Percentiles rank a stretch among this genome's conserved stretches.
Conservation (phyloP, 2,113 vertebrate species). For the Pygoscelis antarcticus region DNA sequence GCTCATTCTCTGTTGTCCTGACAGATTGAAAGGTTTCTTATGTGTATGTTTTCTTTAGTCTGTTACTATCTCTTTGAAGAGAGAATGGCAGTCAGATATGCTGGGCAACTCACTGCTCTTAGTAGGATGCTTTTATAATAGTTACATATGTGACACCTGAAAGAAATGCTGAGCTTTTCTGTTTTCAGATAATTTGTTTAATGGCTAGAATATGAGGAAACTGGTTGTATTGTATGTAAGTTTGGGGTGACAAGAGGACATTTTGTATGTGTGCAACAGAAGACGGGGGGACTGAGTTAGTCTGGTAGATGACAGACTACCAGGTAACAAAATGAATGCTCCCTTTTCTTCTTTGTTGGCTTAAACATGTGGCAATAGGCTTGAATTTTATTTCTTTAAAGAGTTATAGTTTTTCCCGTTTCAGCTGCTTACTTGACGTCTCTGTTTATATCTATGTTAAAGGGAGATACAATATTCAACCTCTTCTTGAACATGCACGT, state of each 20-base stretch:
- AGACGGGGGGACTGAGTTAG: accelerated
- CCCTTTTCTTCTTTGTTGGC: background rate
- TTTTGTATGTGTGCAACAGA: background rate
- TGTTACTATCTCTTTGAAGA: background rate
- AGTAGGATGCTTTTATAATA: background rate
- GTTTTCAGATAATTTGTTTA: background rate
- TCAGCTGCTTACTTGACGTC: background rate
- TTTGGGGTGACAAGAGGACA: background rate
- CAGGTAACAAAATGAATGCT: background rate
- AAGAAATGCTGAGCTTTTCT: background rate
- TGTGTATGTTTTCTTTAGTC: background rate
- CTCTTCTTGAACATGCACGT: background rate
- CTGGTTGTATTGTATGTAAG: accelerated
- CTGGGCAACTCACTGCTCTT: background rate
- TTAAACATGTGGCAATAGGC: background rate
- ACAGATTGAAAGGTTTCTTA: background rate
- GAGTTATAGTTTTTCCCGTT: background rate
- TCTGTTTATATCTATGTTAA: background rate
- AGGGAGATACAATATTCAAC: background rate
- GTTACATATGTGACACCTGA: background rate
- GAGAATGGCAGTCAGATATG: background rate
- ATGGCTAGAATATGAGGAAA: background rate
- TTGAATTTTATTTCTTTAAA: background rate
- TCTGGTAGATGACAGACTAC: background rate
- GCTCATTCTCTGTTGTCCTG: background rate